Evolutionary conservation across 2,113 vertebrate species (phyloP).

Genomic region (Motacilla tschutschensis): DNA sequence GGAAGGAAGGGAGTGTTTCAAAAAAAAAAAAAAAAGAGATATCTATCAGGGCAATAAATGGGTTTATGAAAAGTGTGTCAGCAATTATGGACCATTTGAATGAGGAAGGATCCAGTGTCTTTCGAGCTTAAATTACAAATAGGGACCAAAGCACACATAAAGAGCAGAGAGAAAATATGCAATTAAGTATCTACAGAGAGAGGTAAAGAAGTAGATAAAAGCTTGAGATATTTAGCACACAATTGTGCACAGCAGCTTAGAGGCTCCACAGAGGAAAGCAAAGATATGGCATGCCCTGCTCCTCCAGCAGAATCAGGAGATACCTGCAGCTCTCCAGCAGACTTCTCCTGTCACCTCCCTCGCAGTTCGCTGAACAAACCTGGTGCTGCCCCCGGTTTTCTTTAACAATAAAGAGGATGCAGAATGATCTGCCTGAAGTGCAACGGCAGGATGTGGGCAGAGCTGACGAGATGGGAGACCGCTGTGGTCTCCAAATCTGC

Average conservation of each 20-base stretch:
- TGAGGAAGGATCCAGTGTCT: conserved; percentile 9
- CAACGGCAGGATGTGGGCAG: conserved; percentile 31
- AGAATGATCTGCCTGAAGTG: conserved; percentile 21
- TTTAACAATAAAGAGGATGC: conserved; percentile 12
- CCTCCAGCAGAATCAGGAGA: conserved; percentile 1
- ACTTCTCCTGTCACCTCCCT: conserved; percentile 6
- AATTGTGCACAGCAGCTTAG: background rate
- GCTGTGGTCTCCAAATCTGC: background rate
- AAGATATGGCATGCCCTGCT: background rate
- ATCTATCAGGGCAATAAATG: background rate
- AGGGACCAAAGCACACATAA: background rate
- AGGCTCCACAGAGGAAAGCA: background rate
- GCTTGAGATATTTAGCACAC: background rate
- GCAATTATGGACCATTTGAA: background rate
- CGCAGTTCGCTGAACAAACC: background rate
- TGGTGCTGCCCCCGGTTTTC: background rate
- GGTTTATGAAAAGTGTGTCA: conserved; percentile 26
- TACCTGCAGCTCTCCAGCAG: background rate
- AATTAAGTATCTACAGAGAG: conserved; percentile 17
- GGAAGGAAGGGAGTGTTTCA: background rate
- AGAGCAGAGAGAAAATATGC: background rate
- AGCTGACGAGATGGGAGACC: background rate
- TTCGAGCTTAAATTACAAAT: background rate
- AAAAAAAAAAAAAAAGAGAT: background rate
- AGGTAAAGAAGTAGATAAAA: background rate